Percentiles rank a stretch among this genome's conserved stretches.
Conservation (phyloP, 2,797 vertebrate species). For the Jordanella pulchra region DNA sequence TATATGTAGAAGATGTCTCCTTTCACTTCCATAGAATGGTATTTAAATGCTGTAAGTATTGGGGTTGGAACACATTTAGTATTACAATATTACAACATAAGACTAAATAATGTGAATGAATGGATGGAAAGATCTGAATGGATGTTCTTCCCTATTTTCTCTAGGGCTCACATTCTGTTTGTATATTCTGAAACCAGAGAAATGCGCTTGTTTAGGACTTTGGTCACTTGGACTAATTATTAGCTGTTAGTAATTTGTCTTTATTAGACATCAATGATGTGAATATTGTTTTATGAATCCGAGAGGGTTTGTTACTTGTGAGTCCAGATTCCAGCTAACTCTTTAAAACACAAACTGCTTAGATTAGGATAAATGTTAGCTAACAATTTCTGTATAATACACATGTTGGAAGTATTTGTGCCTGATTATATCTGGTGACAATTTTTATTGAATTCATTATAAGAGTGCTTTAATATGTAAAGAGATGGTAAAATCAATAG, state of each 20-base stretch:
- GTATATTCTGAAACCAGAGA: too few species aligned
- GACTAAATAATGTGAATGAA: too few species aligned
- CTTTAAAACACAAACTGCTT: background rate
- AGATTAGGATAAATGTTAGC: background rate
- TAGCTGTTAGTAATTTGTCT: background rate
- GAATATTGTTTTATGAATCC: background rate
- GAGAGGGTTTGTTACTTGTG: background rate
- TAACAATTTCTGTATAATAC: background rate
- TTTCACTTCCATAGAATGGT: too few species aligned
- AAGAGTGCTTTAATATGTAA: background rate
- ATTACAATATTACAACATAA: too few species aligned
- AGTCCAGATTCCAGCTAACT: background rate
- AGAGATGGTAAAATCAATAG: background rate
- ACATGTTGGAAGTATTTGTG: background rate
- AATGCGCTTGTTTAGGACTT: too few species aligned
- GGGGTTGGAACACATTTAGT: too few species aligned
- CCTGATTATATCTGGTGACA: background rate
- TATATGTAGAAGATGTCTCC: too few species aligned
- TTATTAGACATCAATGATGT: background rate
- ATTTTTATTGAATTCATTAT: background rate
- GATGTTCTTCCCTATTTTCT: too few species aligned
- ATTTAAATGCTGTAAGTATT: too few species aligned
- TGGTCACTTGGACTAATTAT: too few species aligned
- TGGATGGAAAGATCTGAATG: too few species aligned
- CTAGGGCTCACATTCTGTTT: too few species aligned